A percentile compares a stretch with the other conserved stretches of the same genome.
phyloP scores from a whole-genome alignment of 1,140 invertebrate species.

The Pararge aegeria region DNA sequence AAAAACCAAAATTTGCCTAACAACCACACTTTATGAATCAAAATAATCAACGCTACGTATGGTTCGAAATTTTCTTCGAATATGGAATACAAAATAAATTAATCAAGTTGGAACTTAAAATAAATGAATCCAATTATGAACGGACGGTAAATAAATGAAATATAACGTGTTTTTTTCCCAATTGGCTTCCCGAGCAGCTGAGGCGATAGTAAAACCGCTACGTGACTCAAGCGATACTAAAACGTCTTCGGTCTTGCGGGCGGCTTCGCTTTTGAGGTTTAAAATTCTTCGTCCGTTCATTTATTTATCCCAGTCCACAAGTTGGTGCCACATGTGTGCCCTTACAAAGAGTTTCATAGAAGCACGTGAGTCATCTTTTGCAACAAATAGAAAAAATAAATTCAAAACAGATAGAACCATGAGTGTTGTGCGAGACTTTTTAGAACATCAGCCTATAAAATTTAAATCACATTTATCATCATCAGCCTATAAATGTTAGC shows the following conservation, averaged over 20 bases:
- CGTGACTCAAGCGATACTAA: conserved; percentile 43
- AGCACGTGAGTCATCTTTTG: too few relatives aligned
- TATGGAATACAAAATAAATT: too few relatives aligned
- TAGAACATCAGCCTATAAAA: too few relatives aligned
- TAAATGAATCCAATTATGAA: conserved; percentile 15
- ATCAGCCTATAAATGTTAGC: too few relatives aligned
- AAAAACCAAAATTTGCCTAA: too few relatives aligned
- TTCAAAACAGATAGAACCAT: too few relatives aligned
- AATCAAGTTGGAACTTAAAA: neutral
- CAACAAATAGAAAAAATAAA: too few relatives aligned
- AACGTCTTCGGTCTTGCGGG: conserved; percentile 20
- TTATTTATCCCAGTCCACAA: neutral
- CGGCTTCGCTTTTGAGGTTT: conserved; percentile 28
- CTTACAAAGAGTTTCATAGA: neutral
- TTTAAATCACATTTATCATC: too few relatives aligned
- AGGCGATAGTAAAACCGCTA: conserved; percentile 62
- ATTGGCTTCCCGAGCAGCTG: conserved; percentile 50
- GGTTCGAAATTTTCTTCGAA: too few relatives aligned
- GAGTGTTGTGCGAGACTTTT: too few relatives aligned
- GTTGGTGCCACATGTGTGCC: neutral
- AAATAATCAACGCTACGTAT: too few relatives aligned
- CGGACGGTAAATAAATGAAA: conserved; percentile 44
- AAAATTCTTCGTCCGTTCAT: conserved; percentile 25
- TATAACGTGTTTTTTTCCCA: conserved; percentile 54
- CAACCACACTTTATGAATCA: too few relatives aligned